phyloP scores from a whole-genome alignment of 1,140 invertebrate species.

The Augochlora pura region DNA sequence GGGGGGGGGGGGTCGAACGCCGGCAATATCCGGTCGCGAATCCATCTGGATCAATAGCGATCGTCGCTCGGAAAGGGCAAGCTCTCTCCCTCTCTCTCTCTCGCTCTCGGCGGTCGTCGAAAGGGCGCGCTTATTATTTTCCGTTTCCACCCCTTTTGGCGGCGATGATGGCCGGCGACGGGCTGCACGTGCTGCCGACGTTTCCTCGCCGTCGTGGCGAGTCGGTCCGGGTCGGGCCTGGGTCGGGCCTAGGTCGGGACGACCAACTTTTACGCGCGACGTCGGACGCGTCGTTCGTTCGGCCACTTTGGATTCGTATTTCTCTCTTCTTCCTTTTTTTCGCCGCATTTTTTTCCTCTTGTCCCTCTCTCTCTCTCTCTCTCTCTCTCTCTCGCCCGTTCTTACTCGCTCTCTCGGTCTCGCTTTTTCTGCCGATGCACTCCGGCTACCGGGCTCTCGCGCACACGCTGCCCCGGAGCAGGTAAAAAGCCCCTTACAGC shows the following conservation, averaged over 20 bases:
- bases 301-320: conserved; percentile 10
- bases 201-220: background rate
- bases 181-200: conserved; percentile 4
- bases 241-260: background rate
- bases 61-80: background rate
- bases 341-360: background rate
- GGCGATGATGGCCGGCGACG: background rate
- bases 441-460: conserved; percentile 60
- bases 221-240: too few relatives aligned
- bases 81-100: too few relatives aligned
- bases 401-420: background rate
- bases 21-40: too few relatives aligned
- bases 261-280: background rate
- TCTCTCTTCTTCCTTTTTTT: background rate
- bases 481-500: conserved; percentile 80
- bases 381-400: background rate
- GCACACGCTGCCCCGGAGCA: conserved; percentile 69
- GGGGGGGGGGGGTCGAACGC: too few relatives aligned
- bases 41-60: background rate
- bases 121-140: conserved; percentile 20
- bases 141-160: background rate
- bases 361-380: conserved; percentile 6
- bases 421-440: conserved; percentile 39
- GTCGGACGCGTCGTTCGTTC: background rate
- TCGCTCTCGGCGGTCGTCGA: background rate